A percentile compares a stretch with the other conserved stretches of the same genome.
Conservation (phyloP, 2,113 vertebrate species). For the Aegotheles bennettii region DNA sequence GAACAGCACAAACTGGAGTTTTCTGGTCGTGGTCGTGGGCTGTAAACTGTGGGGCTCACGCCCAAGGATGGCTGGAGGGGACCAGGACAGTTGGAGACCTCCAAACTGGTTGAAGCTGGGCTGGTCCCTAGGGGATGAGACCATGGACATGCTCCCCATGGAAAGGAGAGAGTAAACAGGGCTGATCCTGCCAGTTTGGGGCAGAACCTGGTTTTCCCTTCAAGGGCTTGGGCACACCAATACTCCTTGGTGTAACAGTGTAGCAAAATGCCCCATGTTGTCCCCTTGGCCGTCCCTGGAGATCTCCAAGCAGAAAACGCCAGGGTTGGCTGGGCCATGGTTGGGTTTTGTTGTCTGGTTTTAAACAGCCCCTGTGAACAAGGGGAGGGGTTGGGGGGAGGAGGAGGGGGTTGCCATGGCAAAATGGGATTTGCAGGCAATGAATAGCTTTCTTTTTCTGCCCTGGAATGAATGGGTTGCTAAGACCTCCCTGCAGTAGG, state of each 20-base stretch:
- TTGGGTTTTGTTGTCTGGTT: constrained; percentile 19
- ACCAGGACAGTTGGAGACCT: background rate
- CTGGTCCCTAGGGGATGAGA: background rate
- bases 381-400: background rate
- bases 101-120: background rate
- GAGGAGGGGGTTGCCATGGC: constrained; percentile 61
- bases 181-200: background rate
- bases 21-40: background rate
- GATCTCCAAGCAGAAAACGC: background rate
- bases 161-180: background rate
- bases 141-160: fast-evolving
- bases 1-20: background rate
- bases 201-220: background rate
- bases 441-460: constrained; percentile 62
- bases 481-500: constrained; percentile 54
- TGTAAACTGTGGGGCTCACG: fast-evolving
- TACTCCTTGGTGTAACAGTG: background rate
- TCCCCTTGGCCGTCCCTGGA: no score
- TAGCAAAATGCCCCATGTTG: fast-evolving
- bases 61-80: background rate
- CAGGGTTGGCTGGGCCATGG: background rate
- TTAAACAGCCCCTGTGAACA: constrained; percentile 20
- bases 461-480: constrained; percentile 37
- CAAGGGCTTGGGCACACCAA: background rate
- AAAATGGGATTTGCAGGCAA: constrained; percentile 60